phyloP scores from a whole-genome alignment of 1,140 invertebrate genomes.

The Phymorhynchus buccinoides region DNA sequence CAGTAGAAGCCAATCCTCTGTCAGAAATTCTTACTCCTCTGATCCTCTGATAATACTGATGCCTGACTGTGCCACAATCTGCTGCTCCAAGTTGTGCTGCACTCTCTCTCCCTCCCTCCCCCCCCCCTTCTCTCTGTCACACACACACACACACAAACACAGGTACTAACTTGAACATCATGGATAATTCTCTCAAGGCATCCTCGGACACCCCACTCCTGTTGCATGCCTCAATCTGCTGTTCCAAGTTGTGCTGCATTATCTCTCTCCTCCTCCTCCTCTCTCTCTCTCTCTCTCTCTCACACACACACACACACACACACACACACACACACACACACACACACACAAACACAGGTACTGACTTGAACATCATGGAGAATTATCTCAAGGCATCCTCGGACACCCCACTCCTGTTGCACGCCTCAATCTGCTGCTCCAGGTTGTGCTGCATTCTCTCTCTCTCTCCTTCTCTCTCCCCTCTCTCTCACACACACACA shows the following conservation, averaged over 20 bases:
- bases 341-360: conserved; percentile 23
- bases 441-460: too few species aligned
- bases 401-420: conserved; percentile 39
- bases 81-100: conserved; percentile 91
- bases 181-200: conserved; percentile 98
- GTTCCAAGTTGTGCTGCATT: too few species aligned
- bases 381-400: conserved; percentile 97
- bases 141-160: too few species aligned
- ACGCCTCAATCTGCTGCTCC: not conserved
- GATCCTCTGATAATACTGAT: too few species aligned
- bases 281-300: too few species aligned
- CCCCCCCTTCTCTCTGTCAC: not conserved
- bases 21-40: too few species aligned
- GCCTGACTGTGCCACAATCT: conserved; percentile 98
- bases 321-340: not conserved
- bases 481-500: conserved; percentile 31
- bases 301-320: not conserved
- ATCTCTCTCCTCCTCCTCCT: too few species aligned
- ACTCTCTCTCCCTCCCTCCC: too few species aligned
- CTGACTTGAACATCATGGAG: conserved; percentile 98
- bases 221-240: conserved; percentile 43
- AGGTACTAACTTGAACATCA: conserved; percentile 92
- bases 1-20: too few species aligned
- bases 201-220: conserved; percentile 75
- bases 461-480: too few species aligned